A percentile compares a stretch with the other conserved stretches of the same genome.
Conservation (phyloP, 2,888 invertebrate species). For the Bugulina stolonifera region DNA sequence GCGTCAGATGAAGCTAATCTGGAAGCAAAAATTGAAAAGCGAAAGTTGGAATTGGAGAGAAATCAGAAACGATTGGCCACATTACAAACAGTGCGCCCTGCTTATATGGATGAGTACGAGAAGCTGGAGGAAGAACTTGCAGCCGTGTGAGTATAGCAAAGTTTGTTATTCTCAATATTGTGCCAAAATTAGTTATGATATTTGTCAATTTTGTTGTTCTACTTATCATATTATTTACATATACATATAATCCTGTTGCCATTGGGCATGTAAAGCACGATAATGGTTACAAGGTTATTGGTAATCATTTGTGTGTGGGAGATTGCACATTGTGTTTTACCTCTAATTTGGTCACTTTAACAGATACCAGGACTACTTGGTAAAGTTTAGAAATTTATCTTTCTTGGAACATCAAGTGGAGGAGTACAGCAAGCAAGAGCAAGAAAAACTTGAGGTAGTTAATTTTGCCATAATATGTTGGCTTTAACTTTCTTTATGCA, state of each 20-base stretch:
- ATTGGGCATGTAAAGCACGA: too few species aligned
- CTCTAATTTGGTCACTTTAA: too few species aligned
- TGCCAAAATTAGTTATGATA: too few species aligned
- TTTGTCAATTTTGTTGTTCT: too few species aligned
- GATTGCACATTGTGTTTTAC: too few species aligned
- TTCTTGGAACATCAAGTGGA: conserved; percentile 80
- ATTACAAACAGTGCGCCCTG: conserved; percentile 82
- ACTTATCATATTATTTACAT: too few species aligned
- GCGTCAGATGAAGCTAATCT: conserved; percentile 81
- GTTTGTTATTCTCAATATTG: too few species aligned
- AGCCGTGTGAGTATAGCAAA: conserved; percentile 57
- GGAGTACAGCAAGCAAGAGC: conserved; percentile 71
- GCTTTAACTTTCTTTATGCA: not conserved
- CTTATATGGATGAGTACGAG: conserved; percentile 60
- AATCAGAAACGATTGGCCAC: conserved; percentile 88
- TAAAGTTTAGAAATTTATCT: conserved; percentile 78
- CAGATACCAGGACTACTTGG: conserved; percentile 77
- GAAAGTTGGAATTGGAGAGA: conserved; percentile 79
- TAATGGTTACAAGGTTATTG: too few species aligned
- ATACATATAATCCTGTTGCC: too few species aligned
- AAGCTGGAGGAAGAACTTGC: conserved; percentile 78
- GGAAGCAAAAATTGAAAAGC: conserved; percentile 84
- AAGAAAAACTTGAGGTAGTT: conserved; percentile 67
- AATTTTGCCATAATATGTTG: not conserved
- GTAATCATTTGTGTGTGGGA: too few species aligned